These are phyloP conservation scores for Heterodera filipjevi DNA, from an alignment of 2,888 invertebrate species.

Conservation along the genomic window DNA sequence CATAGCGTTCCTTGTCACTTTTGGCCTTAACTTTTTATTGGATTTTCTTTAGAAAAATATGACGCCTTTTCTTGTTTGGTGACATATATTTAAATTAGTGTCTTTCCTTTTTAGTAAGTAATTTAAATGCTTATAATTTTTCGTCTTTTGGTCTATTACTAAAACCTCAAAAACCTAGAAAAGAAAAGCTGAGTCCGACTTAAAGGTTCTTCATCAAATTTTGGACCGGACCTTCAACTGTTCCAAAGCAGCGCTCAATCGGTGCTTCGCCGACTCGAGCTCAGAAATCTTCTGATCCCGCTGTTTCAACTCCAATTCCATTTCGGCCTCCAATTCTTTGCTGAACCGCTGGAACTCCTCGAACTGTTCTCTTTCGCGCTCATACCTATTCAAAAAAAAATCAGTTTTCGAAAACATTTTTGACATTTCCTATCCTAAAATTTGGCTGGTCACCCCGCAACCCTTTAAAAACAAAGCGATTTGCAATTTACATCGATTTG, in stretches of 20 bases:
- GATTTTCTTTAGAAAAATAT: constrained; percentile 11
- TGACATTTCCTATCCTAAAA: no score
- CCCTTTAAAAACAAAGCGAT: background rate
- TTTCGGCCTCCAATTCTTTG: constrained; percentile 35
- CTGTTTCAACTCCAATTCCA: constrained; percentile 31
- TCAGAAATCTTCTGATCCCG: constrained; percentile 26
- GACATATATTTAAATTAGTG: background rate
- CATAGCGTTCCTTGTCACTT: constrained; percentile 26
- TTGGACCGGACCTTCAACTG: constrained; percentile 36
- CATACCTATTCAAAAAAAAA: constrained; percentile 24
- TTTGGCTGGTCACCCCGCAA: no score
- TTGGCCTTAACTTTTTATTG: constrained; percentile 17
- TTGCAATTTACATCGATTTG: constrained; percentile 22
- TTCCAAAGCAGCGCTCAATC: constrained; percentile 13
- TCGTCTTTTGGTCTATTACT: no score
- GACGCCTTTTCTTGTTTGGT: background rate
- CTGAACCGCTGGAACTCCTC: constrained; percentile 34
- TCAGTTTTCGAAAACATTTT: background rate
- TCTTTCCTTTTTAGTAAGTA: no score
- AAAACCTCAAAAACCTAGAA: no score
- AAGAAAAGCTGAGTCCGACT: no score
- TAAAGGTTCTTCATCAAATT: no score
- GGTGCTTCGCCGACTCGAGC: constrained; percentile 28
- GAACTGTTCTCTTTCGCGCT: constrained; percentile 35
- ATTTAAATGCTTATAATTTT: no score